Evolutionary conservation across 2,113 vertebrate species (phyloP).

Genomic region (Meleagris gallopavo): DNA sequence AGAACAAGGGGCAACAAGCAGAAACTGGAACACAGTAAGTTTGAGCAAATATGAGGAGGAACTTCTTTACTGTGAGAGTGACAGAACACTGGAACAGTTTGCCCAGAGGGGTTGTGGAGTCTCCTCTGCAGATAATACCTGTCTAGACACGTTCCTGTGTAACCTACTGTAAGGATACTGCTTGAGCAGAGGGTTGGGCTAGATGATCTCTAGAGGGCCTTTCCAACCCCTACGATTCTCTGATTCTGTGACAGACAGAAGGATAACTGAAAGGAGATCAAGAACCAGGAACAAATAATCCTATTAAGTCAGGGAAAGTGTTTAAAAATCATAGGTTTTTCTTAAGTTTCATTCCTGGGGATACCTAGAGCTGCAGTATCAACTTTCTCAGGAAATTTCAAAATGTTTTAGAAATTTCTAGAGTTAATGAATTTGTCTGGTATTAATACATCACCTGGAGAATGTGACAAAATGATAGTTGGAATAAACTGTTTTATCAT

Average conservation of each 20-base stretch:
- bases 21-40: too few species aligned
- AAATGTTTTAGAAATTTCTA: not conserved
- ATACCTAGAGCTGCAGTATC: not conserved
- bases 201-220: too few species aligned
- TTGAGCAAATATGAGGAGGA: too few species aligned
- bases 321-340: not conserved
- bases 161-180: too few species aligned
- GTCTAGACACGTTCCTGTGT: too few species aligned
- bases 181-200: too few species aligned
- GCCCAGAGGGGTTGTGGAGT: too few species aligned
- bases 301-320: not conserved
- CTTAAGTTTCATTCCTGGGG: not conserved
- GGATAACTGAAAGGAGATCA: not conserved
- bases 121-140: too few species aligned
- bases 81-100: too few species aligned
- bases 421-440: not conserved
- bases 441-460: not conserved
- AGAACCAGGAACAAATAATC: not conserved
- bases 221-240: too few species aligned
- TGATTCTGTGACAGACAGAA: not conserved
- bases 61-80: too few species aligned
- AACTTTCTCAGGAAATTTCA: not conserved
- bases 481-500: not conserved
- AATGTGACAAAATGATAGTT: not conserved
- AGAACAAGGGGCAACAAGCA: too few species aligned